Conservation (phyloP, 2,888 invertebrate genomes). For the Julus scandinavius region DNA sequence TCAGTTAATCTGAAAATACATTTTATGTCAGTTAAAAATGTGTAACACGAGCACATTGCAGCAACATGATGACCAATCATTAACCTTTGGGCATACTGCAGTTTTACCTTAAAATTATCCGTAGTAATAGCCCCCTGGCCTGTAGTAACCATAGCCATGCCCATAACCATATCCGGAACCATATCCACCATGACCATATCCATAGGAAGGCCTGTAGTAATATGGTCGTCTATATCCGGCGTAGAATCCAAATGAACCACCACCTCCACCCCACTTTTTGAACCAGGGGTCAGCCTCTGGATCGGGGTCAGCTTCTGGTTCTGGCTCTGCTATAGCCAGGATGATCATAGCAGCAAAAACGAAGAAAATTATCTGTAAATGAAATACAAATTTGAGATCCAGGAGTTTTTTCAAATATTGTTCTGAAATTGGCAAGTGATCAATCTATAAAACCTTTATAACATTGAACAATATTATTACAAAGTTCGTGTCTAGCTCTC, state of each 20-base stretch:
- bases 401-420: too few species aligned
- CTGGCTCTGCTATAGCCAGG: slow-evolving; percentile 1
- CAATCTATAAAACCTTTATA: too few species aligned
- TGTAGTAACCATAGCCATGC: neutral
- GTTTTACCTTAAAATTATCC: neutral
- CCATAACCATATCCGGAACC: slow-evolving; percentile 6
- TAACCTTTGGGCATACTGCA: neutral
- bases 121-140: neutral
- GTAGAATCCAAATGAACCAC: neutral
- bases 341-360: neutral
- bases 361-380: neutral
- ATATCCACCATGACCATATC: neutral
- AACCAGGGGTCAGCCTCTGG: slow-evolving; percentile 19
- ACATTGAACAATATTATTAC: too few species aligned
- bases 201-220: slow-evolving; percentile 9
- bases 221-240: slow-evolving; percentile 11
- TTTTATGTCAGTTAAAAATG: neutral
- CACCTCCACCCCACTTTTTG: slow-evolving; percentile 1
- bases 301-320: neutral
- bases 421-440: too few species aligned
- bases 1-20: neutral
- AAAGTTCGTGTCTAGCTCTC: too few species aligned
- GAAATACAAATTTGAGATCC: neutral
- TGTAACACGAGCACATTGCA: neutral
- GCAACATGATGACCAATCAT: neutral